Conservation (phyloP, 2,113 vertebrate species). For the Corythoichthys haematopterus region DNA sequence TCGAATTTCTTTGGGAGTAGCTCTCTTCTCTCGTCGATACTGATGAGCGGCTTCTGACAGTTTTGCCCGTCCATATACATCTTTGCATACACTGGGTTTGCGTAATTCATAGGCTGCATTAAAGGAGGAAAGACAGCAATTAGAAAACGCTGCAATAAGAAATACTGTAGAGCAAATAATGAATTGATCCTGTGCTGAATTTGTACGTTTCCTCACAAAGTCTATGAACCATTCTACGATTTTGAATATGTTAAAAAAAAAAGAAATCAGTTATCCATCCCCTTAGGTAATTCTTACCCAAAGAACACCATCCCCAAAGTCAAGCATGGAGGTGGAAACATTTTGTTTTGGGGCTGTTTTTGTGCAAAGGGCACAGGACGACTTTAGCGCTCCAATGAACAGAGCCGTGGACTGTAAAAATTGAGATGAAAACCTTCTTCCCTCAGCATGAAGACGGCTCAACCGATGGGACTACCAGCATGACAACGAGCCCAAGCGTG, state of each 20-base stretch:
- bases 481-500: not conserved
- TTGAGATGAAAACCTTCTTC: not conserved
- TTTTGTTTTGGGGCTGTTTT: not conserved
- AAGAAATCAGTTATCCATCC: not conserved
- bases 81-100: constrained; percentile 98
- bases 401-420: not conserved
- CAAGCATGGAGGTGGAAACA: not conserved
- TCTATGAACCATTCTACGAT: not conserved
- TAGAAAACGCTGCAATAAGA: not conserved
- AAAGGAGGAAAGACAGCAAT: constrained; percentile 18
- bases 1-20: constrained; percentile 99
- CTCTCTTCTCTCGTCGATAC: constrained; percentile 96
- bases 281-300: not conserved
- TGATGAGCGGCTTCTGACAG: constrained; percentile 96
- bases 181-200: not conserved
- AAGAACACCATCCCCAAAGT: not conserved
- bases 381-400: not conserved
- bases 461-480: not conserved
- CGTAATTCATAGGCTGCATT: constrained; percentile 90
- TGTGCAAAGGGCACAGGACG: not conserved
- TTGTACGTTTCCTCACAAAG: not conserved
- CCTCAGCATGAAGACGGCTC: not conserved
- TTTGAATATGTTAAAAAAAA: not conserved
- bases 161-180: not conserved
- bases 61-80: constrained; percentile 94